These are phyloP conservation scores for Caranx melampygus DNA, from an alignment of 2,113 vertebrate species.

Conservation along the genomic window DNA sequence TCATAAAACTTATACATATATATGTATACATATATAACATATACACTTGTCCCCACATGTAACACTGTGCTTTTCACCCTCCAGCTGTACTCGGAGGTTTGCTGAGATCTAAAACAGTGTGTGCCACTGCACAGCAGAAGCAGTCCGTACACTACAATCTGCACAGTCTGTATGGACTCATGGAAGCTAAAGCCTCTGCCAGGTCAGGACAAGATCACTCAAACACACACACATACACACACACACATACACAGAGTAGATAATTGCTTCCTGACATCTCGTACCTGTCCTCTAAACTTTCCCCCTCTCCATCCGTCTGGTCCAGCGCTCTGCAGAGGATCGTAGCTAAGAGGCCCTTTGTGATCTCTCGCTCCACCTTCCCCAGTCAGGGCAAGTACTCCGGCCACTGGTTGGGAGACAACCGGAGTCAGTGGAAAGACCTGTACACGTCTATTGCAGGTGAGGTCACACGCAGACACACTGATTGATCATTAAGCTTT, in stretches of 20 bases:
- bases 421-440: constrained; percentile 90
- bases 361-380: constrained; percentile 92
- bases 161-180: constrained; percentile 79
- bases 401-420: constrained; percentile 93
- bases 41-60: background rate
- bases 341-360: constrained; percentile 84
- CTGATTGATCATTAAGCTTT: too few relatives aligned
- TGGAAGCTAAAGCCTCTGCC: constrained; percentile 77
- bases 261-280: background rate
- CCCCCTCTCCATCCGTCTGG: background rate
- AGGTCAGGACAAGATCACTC: constrained; percentile 44
- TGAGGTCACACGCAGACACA: constrained; percentile 31
- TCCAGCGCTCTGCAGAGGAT: constrained; percentile 87
- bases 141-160: constrained; percentile 75
- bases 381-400: constrained; percentile 91
- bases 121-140: constrained; percentile 75
- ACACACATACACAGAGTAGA: too few relatives aligned
- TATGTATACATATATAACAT: too few relatives aligned
- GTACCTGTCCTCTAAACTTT: background rate
- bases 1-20: background rate
- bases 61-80: background rate
- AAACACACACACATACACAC: background rate
- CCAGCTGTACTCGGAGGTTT: constrained; percentile 72
- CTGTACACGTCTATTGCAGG: constrained; percentile 88
- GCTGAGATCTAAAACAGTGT: constrained; percentile 72